phyloP scores from a whole-genome alignment of 2,888 invertebrate species.

The Baronia brevicornis region DNA sequence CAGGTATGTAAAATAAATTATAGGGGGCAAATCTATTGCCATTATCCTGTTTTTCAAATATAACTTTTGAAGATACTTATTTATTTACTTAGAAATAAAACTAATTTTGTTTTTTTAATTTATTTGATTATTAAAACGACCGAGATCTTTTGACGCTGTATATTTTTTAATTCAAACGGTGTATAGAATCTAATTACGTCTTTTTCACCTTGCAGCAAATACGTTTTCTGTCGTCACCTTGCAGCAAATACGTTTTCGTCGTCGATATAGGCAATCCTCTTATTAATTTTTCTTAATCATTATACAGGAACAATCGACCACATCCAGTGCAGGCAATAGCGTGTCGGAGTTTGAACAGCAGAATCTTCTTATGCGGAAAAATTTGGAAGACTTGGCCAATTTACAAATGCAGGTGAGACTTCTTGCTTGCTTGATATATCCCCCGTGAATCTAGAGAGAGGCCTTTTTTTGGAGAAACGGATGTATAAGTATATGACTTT shows the following conservation, averaged over 20 bases:
- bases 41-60: neutral
- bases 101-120: neutral
- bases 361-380: slow-evolving; percentile 66
- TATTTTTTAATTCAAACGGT: too few relatives aligned
- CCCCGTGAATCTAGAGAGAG: too few relatives aligned
- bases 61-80: neutral
- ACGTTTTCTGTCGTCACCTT: neutral
- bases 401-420: slow-evolving; percentile 64
- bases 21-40: neutral
- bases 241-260: neutral
- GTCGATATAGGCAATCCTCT: neutral
- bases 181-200: too few relatives aligned
- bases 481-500: too few relatives aligned
- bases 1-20: slow-evolving; percentile 60
- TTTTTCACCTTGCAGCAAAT: too few relatives aligned
- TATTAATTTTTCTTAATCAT: slow-evolving; percentile 1
- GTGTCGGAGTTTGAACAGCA: slow-evolving; percentile 71
- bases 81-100: neutral
- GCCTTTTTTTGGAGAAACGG: too few relatives aligned
- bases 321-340: slow-evolving; percentile 70
- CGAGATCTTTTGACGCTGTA: neutral
- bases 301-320: slow-evolving; percentile 63
- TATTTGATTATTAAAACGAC: too few relatives aligned
- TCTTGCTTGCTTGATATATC: slow-evolving; percentile 3
- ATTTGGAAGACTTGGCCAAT: slow-evolving; percentile 67